phyloP scores from a whole-genome alignment of 2,113 vertebrate genomes.

The Enhydra lutris region DNA sequence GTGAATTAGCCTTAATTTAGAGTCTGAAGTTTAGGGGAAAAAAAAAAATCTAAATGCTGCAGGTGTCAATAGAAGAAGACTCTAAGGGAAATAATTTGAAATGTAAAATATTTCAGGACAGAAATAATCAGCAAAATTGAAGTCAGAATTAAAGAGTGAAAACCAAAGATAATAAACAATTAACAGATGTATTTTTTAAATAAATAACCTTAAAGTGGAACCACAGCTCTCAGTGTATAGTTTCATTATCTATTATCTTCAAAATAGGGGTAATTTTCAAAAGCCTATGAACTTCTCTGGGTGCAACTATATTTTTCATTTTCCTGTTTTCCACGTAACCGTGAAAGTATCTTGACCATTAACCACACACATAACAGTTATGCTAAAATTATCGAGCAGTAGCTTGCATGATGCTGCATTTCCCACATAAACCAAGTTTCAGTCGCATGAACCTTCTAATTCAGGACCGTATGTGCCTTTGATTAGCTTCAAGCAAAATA shows the following conservation, averaged over 20 bases:
- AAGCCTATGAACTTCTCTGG: not conserved
- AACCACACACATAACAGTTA: not conserved
- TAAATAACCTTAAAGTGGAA: not conserved
- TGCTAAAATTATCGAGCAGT: not conserved
- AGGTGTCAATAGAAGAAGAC: not conserved
- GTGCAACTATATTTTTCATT: not conserved
- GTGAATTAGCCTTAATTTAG: slow-evolving; percentile 62
- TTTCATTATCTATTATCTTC: slow-evolving; percentile 38
- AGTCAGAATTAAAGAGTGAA: slow-evolving; percentile 19
- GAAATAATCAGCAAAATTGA: slow-evolving; percentile 35
- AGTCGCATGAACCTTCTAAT: not conserved
- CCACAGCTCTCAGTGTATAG: not conserved
- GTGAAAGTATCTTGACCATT: not conserved
- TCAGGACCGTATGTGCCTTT: not conserved
- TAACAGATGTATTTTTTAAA: not conserved
- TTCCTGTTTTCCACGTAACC: slow-evolving; percentile 3
- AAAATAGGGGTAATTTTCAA: slow-evolving; percentile 38
- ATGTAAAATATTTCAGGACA: slow-evolving; percentile 45
- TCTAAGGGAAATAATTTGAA: slow-evolving; percentile 40
- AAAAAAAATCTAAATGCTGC: slow-evolving; percentile 12
- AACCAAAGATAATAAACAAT: slow-evolving; percentile 33
- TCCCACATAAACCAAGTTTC: not conserved
- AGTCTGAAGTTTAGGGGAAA: not conserved
- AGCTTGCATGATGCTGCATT: not conserved
- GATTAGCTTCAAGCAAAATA: not conserved